phyloP scores from a whole-genome alignment of 2,888 invertebrate species.

The Nymphalis polychloros region DNA sequence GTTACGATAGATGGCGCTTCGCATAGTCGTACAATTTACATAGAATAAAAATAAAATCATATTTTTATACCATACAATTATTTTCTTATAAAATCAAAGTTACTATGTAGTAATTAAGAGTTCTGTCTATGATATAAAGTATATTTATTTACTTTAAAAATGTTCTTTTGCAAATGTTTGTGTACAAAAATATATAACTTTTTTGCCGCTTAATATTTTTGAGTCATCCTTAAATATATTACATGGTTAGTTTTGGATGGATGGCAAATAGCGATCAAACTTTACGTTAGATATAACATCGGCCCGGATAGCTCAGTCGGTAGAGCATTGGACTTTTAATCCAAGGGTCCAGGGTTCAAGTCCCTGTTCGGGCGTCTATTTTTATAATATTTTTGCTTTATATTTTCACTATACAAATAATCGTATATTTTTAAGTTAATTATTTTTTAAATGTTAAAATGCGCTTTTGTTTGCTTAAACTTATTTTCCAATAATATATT shows the following conservation, averaged over 20 bases:
- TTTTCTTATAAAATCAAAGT: no score
- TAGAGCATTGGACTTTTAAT: constrained; percentile 83
- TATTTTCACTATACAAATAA: not conserved
- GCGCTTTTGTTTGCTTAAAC: no score
- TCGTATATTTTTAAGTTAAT: not conserved
- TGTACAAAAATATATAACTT: no score
- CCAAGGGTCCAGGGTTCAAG: constrained; percentile 83
- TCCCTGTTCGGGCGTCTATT: constrained; percentile 78
- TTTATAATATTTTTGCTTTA: not conserved
- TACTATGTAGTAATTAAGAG: not conserved
- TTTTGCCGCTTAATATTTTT: no score
- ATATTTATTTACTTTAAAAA: no score
- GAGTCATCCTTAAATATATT: no score
- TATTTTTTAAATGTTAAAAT: not conserved
- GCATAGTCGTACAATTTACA: not conserved
- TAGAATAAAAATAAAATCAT: not conserved
- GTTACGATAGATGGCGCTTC: constrained; percentile 42
- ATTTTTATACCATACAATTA: no score
- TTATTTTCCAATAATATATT: no score
- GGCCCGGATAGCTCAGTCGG: constrained; percentile 83
- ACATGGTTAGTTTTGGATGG: not conserved
- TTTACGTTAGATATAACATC: not conserved
- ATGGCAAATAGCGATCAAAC: constrained; percentile 23
- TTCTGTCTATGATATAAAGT: no score
- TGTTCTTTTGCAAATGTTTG: no score